Evolutionary conservation across 2,797 vertebrate genomes (phyloP).

Genomic region (Myotis myotis): DNA sequence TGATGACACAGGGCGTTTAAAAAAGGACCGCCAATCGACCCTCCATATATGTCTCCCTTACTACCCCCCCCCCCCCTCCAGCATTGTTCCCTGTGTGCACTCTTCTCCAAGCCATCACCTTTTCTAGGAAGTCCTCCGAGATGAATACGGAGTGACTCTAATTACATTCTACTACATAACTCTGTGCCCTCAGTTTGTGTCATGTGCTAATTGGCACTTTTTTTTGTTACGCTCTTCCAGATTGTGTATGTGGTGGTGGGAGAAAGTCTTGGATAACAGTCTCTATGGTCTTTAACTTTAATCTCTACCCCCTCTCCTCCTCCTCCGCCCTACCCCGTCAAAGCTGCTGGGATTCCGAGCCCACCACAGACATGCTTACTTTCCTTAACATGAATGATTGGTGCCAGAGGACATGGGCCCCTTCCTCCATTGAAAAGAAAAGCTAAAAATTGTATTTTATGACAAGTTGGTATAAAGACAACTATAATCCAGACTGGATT

Average conservation of each 20-base stretch:
- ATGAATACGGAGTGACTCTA: neutral
- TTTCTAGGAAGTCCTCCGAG: neutral
- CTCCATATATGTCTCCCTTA: neutral
- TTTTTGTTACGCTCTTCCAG: neutral
- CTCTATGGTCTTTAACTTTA: neutral
- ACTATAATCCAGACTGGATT: neutral
- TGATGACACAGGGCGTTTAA: neutral
- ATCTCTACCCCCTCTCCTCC: neutral
- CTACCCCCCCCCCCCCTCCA: neutral
- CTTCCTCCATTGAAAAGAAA: neutral
- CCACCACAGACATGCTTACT: neutral
- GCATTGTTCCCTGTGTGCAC: neutral
- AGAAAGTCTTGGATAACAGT: neutral
- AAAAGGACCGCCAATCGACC: neutral
- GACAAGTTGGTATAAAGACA: neutral
- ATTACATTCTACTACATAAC: neutral
- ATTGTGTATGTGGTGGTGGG: neutral
- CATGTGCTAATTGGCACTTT: neutral
- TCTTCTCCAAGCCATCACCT: neutral
- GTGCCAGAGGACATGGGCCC: neutral
- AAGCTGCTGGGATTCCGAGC: neutral
- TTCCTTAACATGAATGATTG: neutral
- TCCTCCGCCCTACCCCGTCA: accelerated
- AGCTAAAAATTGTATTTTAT: neutral
- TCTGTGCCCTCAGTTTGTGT: neutral